Percentiles rank a stretch among this genome's conserved stretches.
Evolutionary conservation across 2,797 vertebrate species (phyloP).

Genomic region (Babyrousa celebensis): DNA sequence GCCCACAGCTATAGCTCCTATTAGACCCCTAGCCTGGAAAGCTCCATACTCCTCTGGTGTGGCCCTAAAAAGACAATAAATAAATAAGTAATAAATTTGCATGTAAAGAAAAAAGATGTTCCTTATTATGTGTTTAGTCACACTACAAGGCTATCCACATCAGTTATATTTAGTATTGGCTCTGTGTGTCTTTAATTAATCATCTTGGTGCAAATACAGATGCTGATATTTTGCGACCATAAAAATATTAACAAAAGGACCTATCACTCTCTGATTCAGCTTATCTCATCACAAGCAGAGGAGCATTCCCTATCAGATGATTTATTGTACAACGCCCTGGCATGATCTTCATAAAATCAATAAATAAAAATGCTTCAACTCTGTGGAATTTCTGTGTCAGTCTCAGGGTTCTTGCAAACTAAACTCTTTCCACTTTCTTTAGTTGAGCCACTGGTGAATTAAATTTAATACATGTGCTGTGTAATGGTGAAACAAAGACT

Average conservation of each 20-base stretch:
- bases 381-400: background rate
- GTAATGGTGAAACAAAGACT: background rate
- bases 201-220: conserved; percentile 8
- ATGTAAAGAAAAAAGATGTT: background rate
- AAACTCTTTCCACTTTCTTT: background rate
- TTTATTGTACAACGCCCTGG: conserved; percentile 43
- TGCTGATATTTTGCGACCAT: background rate
- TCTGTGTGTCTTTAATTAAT: background rate
- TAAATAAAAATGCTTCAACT: conserved; percentile 48
- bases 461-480: background rate
- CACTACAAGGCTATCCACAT: background rate
- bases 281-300: conserved; percentile 35
- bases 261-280: conserved; percentile 25
- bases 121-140: conserved; percentile 13
- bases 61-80: too few species aligned
- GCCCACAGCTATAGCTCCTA: too few species aligned
- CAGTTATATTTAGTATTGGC: conserved; percentile 25
- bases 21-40: too few species aligned
- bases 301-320: background rate
- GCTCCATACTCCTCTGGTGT: too few species aligned
- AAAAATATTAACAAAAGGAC: background rate
- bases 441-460: background rate
- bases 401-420: background rate
- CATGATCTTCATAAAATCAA: conserved; percentile 34
- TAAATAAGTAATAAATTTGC: background rate